Evolutionary conservation across 2,888 invertebrate genomes (phyloP).

Genomic region (Dryobotodes eremita): DNA sequence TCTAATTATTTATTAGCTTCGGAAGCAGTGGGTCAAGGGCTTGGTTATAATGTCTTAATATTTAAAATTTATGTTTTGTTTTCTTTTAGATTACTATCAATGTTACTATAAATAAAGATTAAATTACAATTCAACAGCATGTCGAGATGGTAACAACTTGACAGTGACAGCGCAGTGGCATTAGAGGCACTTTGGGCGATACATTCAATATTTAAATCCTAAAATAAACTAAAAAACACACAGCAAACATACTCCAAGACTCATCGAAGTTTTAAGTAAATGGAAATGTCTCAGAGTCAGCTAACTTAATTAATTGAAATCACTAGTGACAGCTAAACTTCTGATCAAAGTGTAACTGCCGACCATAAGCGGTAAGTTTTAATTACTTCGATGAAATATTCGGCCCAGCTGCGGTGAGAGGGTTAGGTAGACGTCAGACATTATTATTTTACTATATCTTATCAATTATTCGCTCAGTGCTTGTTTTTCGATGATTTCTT

Average conservation of each 20-base stretch:
- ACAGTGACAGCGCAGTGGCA: neutral
- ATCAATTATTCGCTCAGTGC: slow-evolving; percentile 6
- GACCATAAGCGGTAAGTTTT: slow-evolving; percentile 58
- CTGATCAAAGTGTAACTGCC: slow-evolving; percentile 45
- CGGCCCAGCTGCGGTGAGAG: neutral
- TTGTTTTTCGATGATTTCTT: neutral
- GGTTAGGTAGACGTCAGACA: slow-evolving; percentile 2
- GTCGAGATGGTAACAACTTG: neutral
- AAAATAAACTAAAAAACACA: slow-evolving; percentile 7
- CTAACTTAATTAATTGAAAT: slow-evolving; percentile 54
- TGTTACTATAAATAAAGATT: neutral
- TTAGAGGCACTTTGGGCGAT: neutral
- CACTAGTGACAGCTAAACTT: slow-evolving; percentile 49
- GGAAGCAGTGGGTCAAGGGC: no score
- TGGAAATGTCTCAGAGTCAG: slow-evolving; percentile 18
- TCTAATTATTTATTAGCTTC: no score
- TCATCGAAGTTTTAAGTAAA: slow-evolving; percentile 5
- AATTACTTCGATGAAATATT: slow-evolving; percentile 61
- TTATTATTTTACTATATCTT: slow-evolving; percentile 18
- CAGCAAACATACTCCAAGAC: neutral
- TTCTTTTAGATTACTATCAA: neutral
- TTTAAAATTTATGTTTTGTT: neutral
- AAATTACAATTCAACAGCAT: neutral
- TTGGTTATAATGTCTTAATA: no score
- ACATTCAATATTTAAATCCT: neutral